Evolutionary conservation across 2,113 vertebrate species (phyloP).

Genomic region (Heterocephalus glaber): DNA sequence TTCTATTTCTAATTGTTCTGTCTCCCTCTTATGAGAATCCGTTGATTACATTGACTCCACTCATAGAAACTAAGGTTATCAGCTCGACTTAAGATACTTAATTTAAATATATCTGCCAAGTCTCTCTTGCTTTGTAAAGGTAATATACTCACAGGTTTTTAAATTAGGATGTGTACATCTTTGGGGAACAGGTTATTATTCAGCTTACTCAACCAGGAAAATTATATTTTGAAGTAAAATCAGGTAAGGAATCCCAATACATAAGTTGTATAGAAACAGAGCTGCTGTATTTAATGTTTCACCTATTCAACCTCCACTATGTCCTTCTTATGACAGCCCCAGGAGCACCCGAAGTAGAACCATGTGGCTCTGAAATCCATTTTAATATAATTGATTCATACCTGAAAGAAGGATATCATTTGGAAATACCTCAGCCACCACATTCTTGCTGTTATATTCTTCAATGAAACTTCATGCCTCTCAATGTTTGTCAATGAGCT

Average conservation of each 20-base stretch:
- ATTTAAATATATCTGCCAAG: neutral
- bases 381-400: neutral
- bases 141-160: neutral
- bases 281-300: neutral
- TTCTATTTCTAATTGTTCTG: neutral
- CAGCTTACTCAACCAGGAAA: neutral
- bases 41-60: neutral
- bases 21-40: neutral
- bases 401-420: neutral
- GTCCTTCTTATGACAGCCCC: neutral
- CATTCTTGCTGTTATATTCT: neutral
- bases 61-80: neutral
- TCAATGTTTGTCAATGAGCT: conserved; percentile 1
- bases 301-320: neutral
- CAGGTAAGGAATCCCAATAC: neutral
- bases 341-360: neutral
- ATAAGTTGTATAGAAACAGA: neutral
- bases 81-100: neutral
- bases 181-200: neutral
- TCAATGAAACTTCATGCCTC: neutral
- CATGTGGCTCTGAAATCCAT: neutral
- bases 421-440: neutral
- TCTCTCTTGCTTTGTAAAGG: neutral
- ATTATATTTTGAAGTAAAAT: conserved; percentile 37
- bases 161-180: neutral